Percentiles rank a stretch among this genome's conserved stretches.
Evolutionary conservation across 2,888 invertebrate species (phyloP).

Genomic region (Zygothrica quintamaculata): DNA sequence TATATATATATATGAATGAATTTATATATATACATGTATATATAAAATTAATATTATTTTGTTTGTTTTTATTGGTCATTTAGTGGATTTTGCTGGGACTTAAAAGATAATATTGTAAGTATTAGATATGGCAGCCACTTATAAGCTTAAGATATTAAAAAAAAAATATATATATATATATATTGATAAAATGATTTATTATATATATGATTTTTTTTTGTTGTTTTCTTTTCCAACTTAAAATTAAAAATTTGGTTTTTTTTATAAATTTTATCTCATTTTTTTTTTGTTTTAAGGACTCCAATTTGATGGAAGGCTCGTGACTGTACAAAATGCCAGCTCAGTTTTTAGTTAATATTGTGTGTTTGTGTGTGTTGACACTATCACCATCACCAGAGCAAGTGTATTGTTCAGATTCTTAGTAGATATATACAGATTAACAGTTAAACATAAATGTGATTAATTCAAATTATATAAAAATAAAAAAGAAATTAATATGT

Average conservation of each 20-base stretch:
- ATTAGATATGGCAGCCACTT: conserved; percentile 71
- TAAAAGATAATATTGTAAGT: conserved; percentile 49
- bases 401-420: conserved; percentile 42
- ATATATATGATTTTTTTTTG: conserved; percentile 8
- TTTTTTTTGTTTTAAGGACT: conserved; percentile 4
- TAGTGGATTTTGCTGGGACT: conserved; percentile 49
- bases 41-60: conserved; percentile 35
- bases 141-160: conserved; percentile 44
- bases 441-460: conserved; percentile 9
- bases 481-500: background rate
- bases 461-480: background rate
- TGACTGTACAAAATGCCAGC: conserved; percentile 21
- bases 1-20: no score
- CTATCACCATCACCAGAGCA: conserved; percentile 42
- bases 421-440: conserved; percentile 47
- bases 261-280: conserved; percentile 13
- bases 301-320: conserved; percentile 36
- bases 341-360: conserved; percentile 1
- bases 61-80: conserved; percentile 61
- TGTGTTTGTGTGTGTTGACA: conserved; percentile 34
- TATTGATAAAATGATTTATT: conserved; percentile 26
- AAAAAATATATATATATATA: conserved; percentile 22
- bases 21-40: background rate
- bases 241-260: conserved; percentile 33
- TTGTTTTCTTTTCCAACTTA: conserved; percentile 34